phyloP scores from a whole-genome alignment of 2,113 vertebrate species.

The Isurus oxyrinchus region DNA sequence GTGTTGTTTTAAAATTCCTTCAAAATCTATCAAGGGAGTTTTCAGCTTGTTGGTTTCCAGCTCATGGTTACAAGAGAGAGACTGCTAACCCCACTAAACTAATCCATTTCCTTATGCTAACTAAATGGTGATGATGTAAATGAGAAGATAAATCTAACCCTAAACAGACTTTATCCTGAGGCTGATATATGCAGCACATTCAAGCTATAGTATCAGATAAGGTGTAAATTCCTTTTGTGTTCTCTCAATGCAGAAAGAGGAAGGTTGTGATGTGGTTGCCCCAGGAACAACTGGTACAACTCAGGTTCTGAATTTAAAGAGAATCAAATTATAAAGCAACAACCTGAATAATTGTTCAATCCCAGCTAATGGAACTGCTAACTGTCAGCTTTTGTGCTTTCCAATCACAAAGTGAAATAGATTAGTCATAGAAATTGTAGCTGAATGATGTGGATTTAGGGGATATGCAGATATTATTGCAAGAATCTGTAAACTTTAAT shows the following conservation, averaged over 20 bases:
- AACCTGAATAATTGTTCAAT: neutral
- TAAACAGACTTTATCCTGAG: neutral
- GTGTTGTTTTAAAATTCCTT: neutral
- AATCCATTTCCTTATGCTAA: neutral
- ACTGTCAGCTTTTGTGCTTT: neutral
- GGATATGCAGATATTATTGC: neutral
- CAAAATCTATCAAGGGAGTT: neutral
- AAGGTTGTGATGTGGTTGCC: neutral
- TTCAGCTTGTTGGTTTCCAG: neutral
- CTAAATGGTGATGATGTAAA: neutral
- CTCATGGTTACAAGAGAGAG: neutral
- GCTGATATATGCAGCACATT: neutral
- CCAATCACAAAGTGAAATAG: neutral
- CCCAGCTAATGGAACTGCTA: neutral
- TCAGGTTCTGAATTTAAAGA: neutral
- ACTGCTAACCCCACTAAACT: neutral
- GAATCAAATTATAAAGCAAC: neutral
- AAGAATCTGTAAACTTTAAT: neutral
- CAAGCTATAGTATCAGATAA: neutral
- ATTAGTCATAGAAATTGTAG: neutral
- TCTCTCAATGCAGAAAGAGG: neutral
- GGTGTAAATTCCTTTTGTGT: neutral
- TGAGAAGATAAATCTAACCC: neutral
- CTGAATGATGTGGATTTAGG: neutral
- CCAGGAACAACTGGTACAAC: neutral